Conservation (phyloP, 1,140 invertebrate genomes). For the Pogonomyrmex californicus region DNA sequence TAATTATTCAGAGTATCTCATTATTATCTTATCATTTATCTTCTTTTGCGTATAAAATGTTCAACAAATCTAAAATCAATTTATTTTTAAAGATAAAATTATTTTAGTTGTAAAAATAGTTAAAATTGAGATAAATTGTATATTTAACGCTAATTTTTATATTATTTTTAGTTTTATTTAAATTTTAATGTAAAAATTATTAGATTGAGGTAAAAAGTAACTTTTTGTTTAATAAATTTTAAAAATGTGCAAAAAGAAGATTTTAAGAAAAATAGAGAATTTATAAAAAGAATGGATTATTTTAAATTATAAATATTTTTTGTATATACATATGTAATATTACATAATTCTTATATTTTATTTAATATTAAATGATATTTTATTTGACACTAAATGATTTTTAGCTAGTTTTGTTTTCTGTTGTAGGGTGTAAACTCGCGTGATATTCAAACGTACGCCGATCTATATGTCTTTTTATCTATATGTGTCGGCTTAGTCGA, state of each 20-base stretch:
- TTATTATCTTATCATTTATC: not conserved
- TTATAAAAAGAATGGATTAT: not conserved
- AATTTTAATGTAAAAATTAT: not conserved
- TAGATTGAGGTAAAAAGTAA: not conserved
- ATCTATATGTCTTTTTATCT: not conserved
- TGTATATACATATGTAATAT: not conserved
- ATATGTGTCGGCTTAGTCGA: slow-evolving; percentile 17
- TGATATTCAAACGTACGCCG: not conserved
- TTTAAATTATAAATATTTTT: too few relatives aligned
- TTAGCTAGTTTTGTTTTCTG: slow-evolving; percentile 9
- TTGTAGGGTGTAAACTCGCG: not conserved
- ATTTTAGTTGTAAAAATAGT: not conserved
- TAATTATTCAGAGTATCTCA: not conserved
- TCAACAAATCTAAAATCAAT: not conserved
- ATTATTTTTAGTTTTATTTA: slow-evolving; percentile 1
- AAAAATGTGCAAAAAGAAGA: not conserved
- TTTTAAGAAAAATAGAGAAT: not conserved
- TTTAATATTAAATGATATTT: too few relatives aligned
- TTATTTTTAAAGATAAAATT: not conserved
- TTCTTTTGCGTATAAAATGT: not conserved
- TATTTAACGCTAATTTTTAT: not conserved
- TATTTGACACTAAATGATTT: too few relatives aligned
- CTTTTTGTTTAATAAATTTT: not conserved
- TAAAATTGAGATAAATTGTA: not conserved
- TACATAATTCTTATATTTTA: too few relatives aligned